Conservation (phyloP, 2,113 vertebrate genomes). For the Pomatostomus ruficeps region DNA sequence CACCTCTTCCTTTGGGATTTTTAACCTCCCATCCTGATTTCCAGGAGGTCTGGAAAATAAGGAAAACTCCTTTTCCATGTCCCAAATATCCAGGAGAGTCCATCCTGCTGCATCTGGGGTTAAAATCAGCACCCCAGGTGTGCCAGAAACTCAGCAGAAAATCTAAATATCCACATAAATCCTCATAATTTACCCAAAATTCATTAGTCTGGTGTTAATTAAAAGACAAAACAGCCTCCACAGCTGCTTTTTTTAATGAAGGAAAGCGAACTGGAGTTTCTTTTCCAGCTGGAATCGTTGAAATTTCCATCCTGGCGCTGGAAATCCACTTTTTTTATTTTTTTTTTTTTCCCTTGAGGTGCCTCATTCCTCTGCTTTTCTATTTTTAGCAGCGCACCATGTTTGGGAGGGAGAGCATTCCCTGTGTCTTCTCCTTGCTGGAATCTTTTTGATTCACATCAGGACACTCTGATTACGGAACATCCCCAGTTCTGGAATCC, state of each 20-base stretch:
- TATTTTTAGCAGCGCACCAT: neutral
- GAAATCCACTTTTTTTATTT: neutral
- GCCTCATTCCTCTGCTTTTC: neutral
- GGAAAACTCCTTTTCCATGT: neutral
- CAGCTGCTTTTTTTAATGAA: neutral
- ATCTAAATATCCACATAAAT: rapidly evolving
- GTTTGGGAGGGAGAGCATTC: neutral
- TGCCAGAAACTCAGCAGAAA: neutral
- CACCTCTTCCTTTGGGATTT: neutral
- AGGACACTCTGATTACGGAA: neutral
- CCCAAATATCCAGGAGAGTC: rapidly evolving
- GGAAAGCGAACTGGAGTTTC: neutral
- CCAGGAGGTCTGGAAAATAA: neutral
- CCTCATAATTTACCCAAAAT: neutral
- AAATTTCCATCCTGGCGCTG: neutral
- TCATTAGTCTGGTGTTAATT: neutral
- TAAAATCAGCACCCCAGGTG: neutral
- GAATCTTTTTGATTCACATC: neutral
- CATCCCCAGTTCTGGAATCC: neutral
- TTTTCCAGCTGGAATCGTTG: neutral
- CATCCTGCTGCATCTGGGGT: neutral
- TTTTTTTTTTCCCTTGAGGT: neutral
- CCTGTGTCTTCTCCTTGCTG: neutral
- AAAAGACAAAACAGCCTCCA: neutral
- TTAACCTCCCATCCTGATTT: neutral